These are phyloP conservation scores for Girardinichthys multiradiatus DNA, from an alignment of 2,113 vertebrate species.

Conservation along the genomic window DNA sequence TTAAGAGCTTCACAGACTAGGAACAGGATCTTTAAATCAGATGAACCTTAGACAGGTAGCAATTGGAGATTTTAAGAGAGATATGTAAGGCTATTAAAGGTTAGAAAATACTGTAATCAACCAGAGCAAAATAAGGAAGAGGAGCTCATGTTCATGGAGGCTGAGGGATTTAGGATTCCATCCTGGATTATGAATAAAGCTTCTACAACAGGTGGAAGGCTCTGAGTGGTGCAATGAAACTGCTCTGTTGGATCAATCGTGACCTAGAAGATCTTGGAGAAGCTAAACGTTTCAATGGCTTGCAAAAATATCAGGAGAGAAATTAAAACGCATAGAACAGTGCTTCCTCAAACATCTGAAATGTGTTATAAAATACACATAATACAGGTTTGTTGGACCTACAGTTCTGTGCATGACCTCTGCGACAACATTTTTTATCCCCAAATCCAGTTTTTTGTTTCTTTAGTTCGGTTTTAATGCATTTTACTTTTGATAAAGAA, in stretches of 20 bases:
- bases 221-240: background rate
- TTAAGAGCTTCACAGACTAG: slow-evolving; percentile 33
- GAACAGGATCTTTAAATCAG: slow-evolving; percentile 24
- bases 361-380: background rate
- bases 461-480: too few species aligned
- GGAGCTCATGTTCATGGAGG: background rate
- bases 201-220: background rate
- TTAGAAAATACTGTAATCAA: background rate
- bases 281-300: background rate
- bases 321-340: background rate
- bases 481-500: too few species aligned
- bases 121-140: background rate
- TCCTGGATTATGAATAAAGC: background rate
- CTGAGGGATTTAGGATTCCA: background rate
- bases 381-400: background rate
- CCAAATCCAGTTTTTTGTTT: background rate
- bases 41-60: slow-evolving; percentile 14
- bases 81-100: background rate
- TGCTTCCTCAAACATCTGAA: background rate
- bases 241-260: background rate
- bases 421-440: background rate
- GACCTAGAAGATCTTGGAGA: background rate
- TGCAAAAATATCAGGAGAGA: background rate
- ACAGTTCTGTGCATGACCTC: too few species aligned
- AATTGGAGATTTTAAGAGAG: background rate